phyloP scores from a whole-genome alignment of 2,888 invertebrate species.

The Seira ritae region DNA sequence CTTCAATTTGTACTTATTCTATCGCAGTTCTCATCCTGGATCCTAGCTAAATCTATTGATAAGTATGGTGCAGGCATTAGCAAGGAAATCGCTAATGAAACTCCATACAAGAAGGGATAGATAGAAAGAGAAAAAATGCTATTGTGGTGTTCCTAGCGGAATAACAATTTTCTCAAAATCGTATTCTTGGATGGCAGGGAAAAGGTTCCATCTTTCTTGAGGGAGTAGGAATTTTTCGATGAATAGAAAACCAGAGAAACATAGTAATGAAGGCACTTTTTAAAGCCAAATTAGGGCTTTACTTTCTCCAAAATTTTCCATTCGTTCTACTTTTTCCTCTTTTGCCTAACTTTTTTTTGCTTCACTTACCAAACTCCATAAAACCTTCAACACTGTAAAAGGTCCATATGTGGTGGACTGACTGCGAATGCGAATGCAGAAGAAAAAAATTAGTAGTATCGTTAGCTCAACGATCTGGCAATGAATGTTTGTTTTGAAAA shows the following conservation, averaged over 20 bases:
- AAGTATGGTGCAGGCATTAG: no score
- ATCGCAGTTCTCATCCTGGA: no score
- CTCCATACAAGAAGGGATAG: background rate
- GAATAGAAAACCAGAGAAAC: slow-evolving; percentile 26
- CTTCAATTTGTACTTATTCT: background rate
- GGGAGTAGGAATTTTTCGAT: background rate
- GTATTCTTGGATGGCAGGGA: background rate
- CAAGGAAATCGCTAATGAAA: slow-evolving; percentile 16
- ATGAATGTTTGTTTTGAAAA: slow-evolving; percentile 61
- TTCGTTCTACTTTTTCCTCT: slow-evolving; percentile 16
- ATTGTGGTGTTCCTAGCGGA: slow-evolving; percentile 8
- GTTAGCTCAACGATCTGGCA: slow-evolving; percentile 46
- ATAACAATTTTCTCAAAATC: slow-evolving; percentile 16
- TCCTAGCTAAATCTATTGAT: slow-evolving; percentile 5
- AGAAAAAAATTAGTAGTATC: slow-evolving; percentile 45
- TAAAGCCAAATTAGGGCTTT: slow-evolving; percentile 36
- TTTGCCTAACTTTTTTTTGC: background rate
- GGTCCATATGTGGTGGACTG: slow-evolving; percentile 55
- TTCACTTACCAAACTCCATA: slow-evolving; percentile 1
- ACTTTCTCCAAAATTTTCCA: slow-evolving; percentile 21
- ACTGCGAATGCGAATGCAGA: background rate
- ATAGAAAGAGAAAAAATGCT: background rate
- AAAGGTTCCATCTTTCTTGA: background rate
- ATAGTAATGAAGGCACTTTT: slow-evolving; percentile 19
- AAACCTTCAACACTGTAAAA: slow-evolving; percentile 10